phyloP scores from a whole-genome alignment of 2,113 vertebrate species.

The Coptodon bakossiorum region DNA sequence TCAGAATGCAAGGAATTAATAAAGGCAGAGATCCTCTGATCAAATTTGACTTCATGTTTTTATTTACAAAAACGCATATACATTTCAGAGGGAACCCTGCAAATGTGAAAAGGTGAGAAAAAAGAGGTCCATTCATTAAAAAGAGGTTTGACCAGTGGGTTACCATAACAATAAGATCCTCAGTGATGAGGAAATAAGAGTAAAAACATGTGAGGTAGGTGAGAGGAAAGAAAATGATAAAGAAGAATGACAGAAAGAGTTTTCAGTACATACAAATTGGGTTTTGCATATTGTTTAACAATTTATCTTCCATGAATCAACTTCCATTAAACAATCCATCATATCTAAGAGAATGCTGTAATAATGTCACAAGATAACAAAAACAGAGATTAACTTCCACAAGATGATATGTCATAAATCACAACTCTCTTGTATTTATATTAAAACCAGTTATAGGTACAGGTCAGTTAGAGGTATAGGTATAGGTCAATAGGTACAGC shows the following conservation, averaged over 20 bases:
- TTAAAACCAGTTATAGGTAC: not conserved
- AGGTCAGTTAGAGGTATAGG: not conserved
- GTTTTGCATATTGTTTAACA: not conserved
- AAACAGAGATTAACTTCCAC: not conserved
- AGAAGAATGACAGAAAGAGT: not conserved
- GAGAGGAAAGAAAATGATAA: not conserved
- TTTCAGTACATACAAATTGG: not conserved
- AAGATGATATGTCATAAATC: not conserved
- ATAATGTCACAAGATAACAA: not conserved
- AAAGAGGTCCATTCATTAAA: too few species aligned
- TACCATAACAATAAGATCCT: too few species aligned
- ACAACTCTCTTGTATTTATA: not conserved
- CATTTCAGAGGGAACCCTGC: too few species aligned
- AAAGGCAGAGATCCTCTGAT: too few species aligned
- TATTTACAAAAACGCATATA: too few species aligned
- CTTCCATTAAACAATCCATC: not conserved
- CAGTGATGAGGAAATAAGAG: too few species aligned
- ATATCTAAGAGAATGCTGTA: not conserved
- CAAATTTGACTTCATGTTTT: too few species aligned
- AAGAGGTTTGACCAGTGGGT: too few species aligned
- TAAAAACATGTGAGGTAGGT: too few species aligned
- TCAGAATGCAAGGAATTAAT: too few species aligned
- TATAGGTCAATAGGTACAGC: not conserved
- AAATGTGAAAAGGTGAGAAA: too few species aligned
- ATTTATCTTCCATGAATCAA: not conserved